Evolutionary conservation across 2,888 invertebrate genomes (phyloP).

Genomic region (Subacronicta megacephala): DNA sequence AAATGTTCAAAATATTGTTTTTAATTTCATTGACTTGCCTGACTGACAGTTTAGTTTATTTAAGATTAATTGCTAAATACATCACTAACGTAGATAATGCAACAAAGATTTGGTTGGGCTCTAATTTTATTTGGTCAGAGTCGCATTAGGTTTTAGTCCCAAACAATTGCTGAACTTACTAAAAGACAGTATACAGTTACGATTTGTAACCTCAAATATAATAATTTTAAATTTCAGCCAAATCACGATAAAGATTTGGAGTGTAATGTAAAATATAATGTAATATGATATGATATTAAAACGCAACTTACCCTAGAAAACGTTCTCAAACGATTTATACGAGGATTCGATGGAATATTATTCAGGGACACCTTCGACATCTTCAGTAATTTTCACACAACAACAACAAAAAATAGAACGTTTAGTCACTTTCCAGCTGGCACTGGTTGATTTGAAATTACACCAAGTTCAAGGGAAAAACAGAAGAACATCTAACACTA

Average conservation of each 20-base stretch:
- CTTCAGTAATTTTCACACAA: constrained; percentile 64
- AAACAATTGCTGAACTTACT: constrained; percentile 14
- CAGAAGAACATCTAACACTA: constrained; percentile 68
- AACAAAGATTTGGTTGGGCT: neutral
- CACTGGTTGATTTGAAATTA: constrained; percentile 67
- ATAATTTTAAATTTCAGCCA: constrained; percentile 58
- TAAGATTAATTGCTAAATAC: neutral
- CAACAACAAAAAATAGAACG: constrained; percentile 70
- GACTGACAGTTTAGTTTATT: constrained; percentile 17
- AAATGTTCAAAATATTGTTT: constrained; percentile 11
- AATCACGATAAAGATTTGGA: constrained; percentile 50
- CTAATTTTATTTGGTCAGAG: too few species aligned
- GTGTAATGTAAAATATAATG: constrained; percentile 23
- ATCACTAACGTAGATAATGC: neutral
- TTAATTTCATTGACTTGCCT: neutral
- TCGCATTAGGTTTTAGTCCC: constrained; percentile 13
- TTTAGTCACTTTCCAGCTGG: constrained; percentile 70
- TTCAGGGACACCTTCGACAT: constrained; percentile 87
- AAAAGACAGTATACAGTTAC: constrained; percentile 21
- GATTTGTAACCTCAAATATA: constrained; percentile 65
- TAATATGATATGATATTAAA: constrained; percentile 38
- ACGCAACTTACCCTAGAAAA: constrained; percentile 83
- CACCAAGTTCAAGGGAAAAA: constrained; percentile 72
- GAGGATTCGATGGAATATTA: constrained; percentile 86
- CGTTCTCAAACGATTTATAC: constrained; percentile 83